Evolutionary conservation across 2,888 invertebrate species (phyloP).

Genomic region (Palloptera scutellata): DNA sequence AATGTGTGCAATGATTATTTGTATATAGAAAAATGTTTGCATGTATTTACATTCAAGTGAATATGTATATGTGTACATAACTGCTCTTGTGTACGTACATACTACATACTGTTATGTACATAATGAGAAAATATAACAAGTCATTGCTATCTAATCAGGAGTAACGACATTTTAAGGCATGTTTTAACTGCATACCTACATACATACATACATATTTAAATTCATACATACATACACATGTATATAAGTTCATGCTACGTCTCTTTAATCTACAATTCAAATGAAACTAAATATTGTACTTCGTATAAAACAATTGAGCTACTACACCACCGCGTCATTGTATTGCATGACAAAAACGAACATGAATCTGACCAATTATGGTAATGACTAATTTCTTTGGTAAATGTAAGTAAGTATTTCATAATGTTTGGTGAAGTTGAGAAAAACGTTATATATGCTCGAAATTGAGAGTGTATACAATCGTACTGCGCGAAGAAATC

Average conservation of each 20-base stretch:
- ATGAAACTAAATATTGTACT: too few species aligned
- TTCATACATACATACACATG: not conserved
- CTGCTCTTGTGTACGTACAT: conserved; percentile 20
- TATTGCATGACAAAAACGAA: too few species aligned
- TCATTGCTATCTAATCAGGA: conserved; percentile 30
- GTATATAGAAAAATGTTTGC: conserved; percentile 9
- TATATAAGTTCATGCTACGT: not conserved
- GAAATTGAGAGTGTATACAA: too few species aligned
- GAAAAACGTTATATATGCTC: too few species aligned
- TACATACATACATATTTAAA: not conserved
- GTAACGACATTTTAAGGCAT: conserved; percentile 11
- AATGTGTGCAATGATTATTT: conserved; percentile 1
- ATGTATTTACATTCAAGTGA: conserved; percentile 7
- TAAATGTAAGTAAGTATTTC: too few species aligned
- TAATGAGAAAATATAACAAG: conserved; percentile 15
- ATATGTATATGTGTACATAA: conserved; percentile 10
- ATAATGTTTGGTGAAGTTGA: too few species aligned
- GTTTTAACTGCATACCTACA: not conserved
- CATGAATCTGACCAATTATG: too few species aligned
- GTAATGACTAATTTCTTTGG: too few species aligned
- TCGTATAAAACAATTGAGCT: too few species aligned
- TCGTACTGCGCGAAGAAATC: too few species aligned
- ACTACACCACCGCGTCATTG: too few species aligned
- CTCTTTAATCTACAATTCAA: too few species aligned
- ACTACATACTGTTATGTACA: not conserved